Evolutionary conservation across 2,797 vertebrate genomes (phyloP).

Genomic region (Pangasius larnaudii): DNA sequence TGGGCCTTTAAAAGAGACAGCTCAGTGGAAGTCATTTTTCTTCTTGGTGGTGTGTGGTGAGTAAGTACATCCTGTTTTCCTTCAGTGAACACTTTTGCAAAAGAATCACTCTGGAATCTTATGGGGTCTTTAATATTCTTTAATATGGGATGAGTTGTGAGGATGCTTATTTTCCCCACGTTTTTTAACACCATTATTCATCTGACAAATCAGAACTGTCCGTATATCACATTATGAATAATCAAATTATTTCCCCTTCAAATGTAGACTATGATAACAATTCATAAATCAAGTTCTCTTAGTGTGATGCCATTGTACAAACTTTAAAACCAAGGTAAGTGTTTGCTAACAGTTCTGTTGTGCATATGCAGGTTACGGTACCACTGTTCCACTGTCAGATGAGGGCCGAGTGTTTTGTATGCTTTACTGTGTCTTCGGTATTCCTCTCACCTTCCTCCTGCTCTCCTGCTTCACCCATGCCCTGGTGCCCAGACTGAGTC

Average conservation of each 20-base stretch:
- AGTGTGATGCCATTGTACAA: background rate
- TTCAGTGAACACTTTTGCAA: background rate
- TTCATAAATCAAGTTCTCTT: background rate
- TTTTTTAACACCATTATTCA: background rate
- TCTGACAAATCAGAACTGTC: background rate
- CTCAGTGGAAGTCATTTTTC: background rate
- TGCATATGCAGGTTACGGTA: constrained; percentile 76
- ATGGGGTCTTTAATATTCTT: background rate
- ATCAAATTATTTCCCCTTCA: background rate
- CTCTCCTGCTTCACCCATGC: constrained; percentile 67
- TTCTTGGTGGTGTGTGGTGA: background rate
- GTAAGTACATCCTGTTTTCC: background rate
- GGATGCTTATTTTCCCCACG: background rate
- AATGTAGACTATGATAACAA: background rate
- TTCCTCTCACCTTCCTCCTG: constrained; percentile 77
- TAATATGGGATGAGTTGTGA: background rate
- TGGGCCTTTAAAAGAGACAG: background rate
- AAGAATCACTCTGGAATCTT: background rate
- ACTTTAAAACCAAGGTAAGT: background rate
- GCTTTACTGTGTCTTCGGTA: constrained; percentile 74
- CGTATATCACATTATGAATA: background rate
- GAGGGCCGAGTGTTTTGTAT: constrained; percentile 80
- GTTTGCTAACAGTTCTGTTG: constrained; percentile 11
- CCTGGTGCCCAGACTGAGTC: constrained; percentile 69
- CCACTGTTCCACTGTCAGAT: constrained; percentile 72